Conservation (phyloP, 2,888 invertebrate species). For the Patella pellucida region DNA sequence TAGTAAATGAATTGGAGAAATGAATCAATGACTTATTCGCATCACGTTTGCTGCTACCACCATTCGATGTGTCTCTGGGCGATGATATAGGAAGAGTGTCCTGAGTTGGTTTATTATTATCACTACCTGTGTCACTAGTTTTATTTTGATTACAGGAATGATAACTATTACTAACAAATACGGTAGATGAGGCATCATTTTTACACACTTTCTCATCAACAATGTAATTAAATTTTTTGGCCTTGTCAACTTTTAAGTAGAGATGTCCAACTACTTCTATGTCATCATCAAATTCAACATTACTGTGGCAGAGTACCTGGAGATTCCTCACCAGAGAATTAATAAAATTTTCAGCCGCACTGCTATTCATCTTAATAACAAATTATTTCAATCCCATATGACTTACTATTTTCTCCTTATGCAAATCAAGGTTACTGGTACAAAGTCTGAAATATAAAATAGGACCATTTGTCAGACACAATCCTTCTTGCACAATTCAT, state of each 20-base stretch:
- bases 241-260: neutral
- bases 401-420: no score
- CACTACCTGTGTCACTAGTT: neutral
- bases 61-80: neutral
- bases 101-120: neutral
- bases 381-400: neutral
- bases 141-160: neutral
- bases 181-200: slow-evolving; percentile 9
- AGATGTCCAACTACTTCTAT: slow-evolving; percentile 3
- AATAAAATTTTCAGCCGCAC: slow-evolving; percentile 4
- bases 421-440: no score
- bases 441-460: no score
- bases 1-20: neutral
- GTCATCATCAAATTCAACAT: neutral
- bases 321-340: slow-evolving; percentile 6
- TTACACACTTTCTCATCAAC: slow-evolving; percentile 8
- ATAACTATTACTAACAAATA: slow-evolving; percentile 9
- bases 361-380: neutral
- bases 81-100: neutral
- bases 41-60: neutral
- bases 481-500: no score
- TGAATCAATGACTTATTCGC: neutral
- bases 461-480: no score
- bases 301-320: neutral
- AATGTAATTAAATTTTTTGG: neutral